phyloP scores from a whole-genome alignment of 2,113 vertebrate species.

The Martes martes region DNA sequence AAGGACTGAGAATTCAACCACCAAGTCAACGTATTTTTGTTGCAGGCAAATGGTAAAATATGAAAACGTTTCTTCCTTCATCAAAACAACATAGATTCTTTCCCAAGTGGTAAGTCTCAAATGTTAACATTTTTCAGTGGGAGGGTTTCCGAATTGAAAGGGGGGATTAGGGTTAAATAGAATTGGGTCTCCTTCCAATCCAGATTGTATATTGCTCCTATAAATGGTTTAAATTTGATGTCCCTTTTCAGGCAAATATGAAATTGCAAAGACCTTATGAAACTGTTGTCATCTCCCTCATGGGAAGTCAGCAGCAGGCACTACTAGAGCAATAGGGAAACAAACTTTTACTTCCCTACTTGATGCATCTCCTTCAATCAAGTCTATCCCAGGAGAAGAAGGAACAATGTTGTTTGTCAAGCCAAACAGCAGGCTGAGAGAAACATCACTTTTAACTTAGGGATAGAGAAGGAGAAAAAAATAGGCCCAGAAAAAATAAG shows the following conservation, averaged over 20 bases:
- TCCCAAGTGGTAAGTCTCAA: neutral
- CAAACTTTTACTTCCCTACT: neutral
- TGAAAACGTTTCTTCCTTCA: neutral
- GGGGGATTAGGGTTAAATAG: neutral
- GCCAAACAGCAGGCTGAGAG: conserved; percentile 9
- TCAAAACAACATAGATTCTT: neutral
- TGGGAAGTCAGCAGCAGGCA: neutral
- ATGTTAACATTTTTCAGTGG: neutral
- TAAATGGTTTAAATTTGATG: conserved; percentile 47
- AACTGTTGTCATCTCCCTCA: conserved; percentile 20
- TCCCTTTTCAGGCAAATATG: conserved; percentile 20
- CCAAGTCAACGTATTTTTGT: neutral
- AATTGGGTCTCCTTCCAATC: neutral
- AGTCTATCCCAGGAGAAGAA: conserved; percentile 36
- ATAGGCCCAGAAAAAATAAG: neutral
- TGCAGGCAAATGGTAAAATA: neutral
- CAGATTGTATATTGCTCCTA: neutral
- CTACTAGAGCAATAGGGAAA: neutral
- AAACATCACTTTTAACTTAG: conserved; percentile 47
- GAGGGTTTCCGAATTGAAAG: conserved; percentile 16
- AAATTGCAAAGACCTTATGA: neutral
- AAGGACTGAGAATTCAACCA: neutral
- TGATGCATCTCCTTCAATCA: conserved; percentile 46
- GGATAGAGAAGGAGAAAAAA: conserved; percentile 27
- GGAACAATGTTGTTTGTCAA: conserved; percentile 43